These are phyloP conservation scores for Clistopyga incitator DNA, from an alignment of 2,888 invertebrate species.

Conservation along the genomic window DNA sequence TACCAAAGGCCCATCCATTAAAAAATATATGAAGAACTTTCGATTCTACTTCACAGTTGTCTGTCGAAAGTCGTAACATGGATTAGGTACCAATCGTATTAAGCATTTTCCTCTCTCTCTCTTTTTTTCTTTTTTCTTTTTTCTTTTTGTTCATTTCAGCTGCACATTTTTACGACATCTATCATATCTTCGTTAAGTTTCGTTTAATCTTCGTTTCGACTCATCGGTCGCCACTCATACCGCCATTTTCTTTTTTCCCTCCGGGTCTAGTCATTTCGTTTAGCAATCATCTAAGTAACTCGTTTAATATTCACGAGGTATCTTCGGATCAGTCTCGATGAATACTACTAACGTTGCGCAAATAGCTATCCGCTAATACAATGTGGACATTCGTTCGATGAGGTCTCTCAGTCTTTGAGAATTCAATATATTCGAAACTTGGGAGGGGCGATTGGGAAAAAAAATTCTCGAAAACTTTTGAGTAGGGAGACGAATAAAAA, in stretches of 20 bases:
- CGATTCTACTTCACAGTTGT: conserved; percentile 27
- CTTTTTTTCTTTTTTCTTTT: neutral
- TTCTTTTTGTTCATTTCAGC: conserved; percentile 4
- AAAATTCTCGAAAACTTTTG: conserved; percentile 63
- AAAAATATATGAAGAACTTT: conserved; percentile 42
- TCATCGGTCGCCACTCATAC: neutral
- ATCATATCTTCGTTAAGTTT: conserved; percentile 5
- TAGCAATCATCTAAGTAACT: conserved; percentile 57
- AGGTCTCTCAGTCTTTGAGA: conserved; percentile 75
- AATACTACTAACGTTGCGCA: conserved; percentile 67
- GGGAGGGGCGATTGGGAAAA: conserved; percentile 26
- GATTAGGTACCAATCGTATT: conserved; percentile 23
- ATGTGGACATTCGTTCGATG: conserved; percentile 66
- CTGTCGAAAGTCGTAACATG: conserved; percentile 19
- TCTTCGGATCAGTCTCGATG: conserved; percentile 57
- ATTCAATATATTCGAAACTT: conserved; percentile 69
- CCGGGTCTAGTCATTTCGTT: conserved; percentile 57
- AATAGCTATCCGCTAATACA: conserved; percentile 44
- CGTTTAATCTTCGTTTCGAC: neutral
- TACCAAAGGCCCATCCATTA: conserved; percentile 30
- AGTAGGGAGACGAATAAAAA: conserved; percentile 49
- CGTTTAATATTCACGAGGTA: conserved; percentile 37
- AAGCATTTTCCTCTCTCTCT: neutral
- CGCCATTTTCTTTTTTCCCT: conserved; percentile 6
- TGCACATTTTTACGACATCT: conserved; percentile 24